These are phyloP conservation scores for Patella ulyssiponensis DNA, from an alignment of 2,888 invertebrate genomes.

Conservation along the genomic window DNA sequence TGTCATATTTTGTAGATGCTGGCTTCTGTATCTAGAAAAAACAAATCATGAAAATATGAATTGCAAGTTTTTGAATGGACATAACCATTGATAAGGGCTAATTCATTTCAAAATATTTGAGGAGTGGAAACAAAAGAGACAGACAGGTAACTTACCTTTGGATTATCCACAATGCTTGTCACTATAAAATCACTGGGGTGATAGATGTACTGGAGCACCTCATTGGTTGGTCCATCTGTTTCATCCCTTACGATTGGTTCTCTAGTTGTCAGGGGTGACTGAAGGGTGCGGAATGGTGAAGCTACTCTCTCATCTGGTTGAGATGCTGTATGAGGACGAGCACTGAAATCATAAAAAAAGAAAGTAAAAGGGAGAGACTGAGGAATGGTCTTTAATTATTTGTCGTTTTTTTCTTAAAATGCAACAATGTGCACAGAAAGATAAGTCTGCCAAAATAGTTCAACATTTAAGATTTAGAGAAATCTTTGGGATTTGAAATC, in stretches of 20 bases:
- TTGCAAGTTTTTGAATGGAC: neutral
- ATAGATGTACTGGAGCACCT: constrained; percentile 59
- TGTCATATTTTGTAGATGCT: constrained; percentile 65
- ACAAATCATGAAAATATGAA: neutral
- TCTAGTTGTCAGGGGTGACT: constrained; percentile 60
- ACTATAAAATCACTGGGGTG: constrained; percentile 67
- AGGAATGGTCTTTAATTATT: neutral
- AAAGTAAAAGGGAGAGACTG: neutral
- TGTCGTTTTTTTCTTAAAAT: neutral
- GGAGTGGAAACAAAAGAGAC: neutral
- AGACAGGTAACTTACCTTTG: constrained; percentile 54
- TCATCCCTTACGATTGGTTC: constrained; percentile 51
- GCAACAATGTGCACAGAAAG: neutral
- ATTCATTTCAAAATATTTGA: neutral
- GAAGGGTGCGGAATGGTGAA: constrained; percentile 59
- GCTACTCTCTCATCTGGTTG: constrained; percentile 64
- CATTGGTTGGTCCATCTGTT: constrained; percentile 40
- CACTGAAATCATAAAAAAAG: constrained; percentile 43
- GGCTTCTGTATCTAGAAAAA: constrained; percentile 65
- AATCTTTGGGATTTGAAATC: too few relatives aligned
- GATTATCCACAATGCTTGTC: constrained; percentile 68
- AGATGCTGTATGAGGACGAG: constrained; percentile 66
- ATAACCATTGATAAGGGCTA: neutral
- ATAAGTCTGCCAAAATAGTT: neutral
- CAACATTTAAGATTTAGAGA: too few relatives aligned